Percentiles rank a stretch among this genome's conserved stretches.
Evolutionary conservation across 2,888 invertebrate genomes (phyloP).

Genomic region (Sclerodermus sp.): DNA sequence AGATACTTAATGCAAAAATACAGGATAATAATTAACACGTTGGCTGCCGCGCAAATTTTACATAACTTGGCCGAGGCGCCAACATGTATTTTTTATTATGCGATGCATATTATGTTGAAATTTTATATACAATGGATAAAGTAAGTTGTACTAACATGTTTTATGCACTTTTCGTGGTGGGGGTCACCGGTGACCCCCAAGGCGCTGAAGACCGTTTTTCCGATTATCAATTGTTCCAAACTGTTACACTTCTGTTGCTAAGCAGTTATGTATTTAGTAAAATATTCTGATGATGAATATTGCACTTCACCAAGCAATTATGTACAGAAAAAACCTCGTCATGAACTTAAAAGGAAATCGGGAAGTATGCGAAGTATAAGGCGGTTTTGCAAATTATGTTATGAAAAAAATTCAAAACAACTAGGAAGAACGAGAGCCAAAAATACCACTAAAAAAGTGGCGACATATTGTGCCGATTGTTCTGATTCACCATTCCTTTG

Average conservation of each 20-base stretch:
- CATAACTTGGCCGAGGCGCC: slow-evolving; percentile 9
- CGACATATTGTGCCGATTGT: too few species aligned
- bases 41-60: slow-evolving; percentile 5
- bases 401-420: slow-evolving; percentile 12
- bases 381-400: slow-evolving; percentile 9
- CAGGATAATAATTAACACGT: too few species aligned
- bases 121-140: slow-evolving; percentile 12
- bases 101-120: slow-evolving; percentile 13
- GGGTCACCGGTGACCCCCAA: slow-evolving; percentile 7
- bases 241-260: slow-evolving; percentile 6
- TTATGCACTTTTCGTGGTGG: slow-evolving; percentile 9
- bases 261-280: slow-evolving; percentile 8
- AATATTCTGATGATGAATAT: slow-evolving; percentile 9
- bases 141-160: slow-evolving; percentile 7
- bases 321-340: slow-evolving; percentile 11
- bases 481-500: too few species aligned
- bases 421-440: slow-evolving; percentile 9
- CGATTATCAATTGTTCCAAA: slow-evolving; percentile 3
- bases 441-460: too few species aligned
- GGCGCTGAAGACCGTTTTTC: slow-evolving; percentile 4
- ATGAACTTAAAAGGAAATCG: slow-evolving; percentile 11
- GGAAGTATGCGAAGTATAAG: slow-evolving; percentile 7
- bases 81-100: slow-evolving; percentile 9
- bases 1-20: too few species aligned
- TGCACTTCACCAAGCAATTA: slow-evolving; percentile 9